Conservation (phyloP, 2,797 vertebrate species). For the Galaxias olidus region DNA sequence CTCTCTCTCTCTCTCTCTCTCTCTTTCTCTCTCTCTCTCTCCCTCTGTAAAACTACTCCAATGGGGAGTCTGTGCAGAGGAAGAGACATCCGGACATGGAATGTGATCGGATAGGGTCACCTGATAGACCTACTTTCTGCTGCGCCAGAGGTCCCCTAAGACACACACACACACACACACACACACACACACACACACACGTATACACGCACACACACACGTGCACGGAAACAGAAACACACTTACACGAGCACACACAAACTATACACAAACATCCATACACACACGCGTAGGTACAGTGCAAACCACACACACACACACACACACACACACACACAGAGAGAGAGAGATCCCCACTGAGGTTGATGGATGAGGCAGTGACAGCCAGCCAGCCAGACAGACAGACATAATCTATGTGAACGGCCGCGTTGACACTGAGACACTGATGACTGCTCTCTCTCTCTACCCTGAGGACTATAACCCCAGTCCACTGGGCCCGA, state of each 20-base stretch:
- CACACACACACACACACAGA: constrained; percentile 2
- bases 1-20: constrained; percentile 6
- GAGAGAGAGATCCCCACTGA: too few species aligned
- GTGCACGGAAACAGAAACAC: too few species aligned
- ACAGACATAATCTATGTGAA: too few species aligned
- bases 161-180: neutral
- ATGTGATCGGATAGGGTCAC: constrained; percentile 32
- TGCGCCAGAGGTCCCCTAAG: neutral
- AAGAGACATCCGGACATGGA: constrained; percentile 10
- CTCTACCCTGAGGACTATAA: too few species aligned
- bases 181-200: neutral
- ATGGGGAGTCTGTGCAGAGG: neutral
- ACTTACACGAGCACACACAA: too few species aligned
- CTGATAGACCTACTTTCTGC: constrained; percentile 31
- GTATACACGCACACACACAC: neutral
- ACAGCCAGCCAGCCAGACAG: constrained; percentile 21
- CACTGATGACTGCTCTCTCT: too few species aligned
- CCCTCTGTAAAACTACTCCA: neutral
- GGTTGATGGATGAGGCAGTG: constrained; percentile 41
- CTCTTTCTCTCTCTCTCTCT: neutral
- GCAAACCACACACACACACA: constrained; percentile 1
- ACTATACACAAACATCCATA: constrained; percentile 6
- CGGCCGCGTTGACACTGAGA: too few species aligned
- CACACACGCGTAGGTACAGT: constrained; percentile 6
- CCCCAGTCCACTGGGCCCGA: too few species aligned